Base-by-base conservation (phyloP, 2,113 vertebrate genomes). In the Chascanopsetta lugubris region DNA sequence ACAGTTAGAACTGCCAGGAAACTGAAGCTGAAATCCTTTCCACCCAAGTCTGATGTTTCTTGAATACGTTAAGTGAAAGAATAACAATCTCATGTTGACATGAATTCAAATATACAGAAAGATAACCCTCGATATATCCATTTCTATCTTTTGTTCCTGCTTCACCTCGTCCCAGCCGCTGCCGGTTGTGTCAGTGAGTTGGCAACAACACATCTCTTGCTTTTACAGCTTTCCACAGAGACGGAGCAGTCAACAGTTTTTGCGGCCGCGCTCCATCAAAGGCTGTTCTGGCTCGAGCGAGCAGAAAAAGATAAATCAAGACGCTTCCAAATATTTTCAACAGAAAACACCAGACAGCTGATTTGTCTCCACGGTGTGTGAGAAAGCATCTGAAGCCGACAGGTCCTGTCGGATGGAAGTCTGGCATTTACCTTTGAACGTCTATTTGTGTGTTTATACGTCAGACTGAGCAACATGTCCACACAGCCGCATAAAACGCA, bases 251-350 rank as follows among this genome's bases (percentile, higher is more conserved):
- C 59, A 8, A 50, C 24, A 20, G 53, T 34, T 12, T 34, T 34
- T 34, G 68, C 30, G 59, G 20, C 59, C 34, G 59, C 50, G 3
- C 25, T 72, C 69, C 42, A 57, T 64, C 36, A 64, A 38, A 55
- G 45, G 18, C 36, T 7, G 57, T 48, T 48, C 25, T 56, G 72
- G 42, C 50, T 50, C 1, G 29, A 63, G n/a, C n/a, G n/a, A n/a
- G n/a, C n/a, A n/a, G n/a, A 29, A 20, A 8, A 49, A 43, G 17
- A 17, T 15, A 40, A 20, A 46, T 63, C 10, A 25, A 51, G 64
- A 24, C 2, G 27, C n/a, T 18, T 55, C 47, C 49, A 61, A 36
- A 50, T 6, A n/a, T n/a, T n/a, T 42, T 20, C 24, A 48, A 8
- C 24, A 17, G 38, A 40, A 48, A 30, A 36, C 56, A 8, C 49